These are phyloP conservation scores for Lagopus muta DNA, from an alignment of 2,113 vertebrate genomes.

Conservation along the genomic window DNA sequence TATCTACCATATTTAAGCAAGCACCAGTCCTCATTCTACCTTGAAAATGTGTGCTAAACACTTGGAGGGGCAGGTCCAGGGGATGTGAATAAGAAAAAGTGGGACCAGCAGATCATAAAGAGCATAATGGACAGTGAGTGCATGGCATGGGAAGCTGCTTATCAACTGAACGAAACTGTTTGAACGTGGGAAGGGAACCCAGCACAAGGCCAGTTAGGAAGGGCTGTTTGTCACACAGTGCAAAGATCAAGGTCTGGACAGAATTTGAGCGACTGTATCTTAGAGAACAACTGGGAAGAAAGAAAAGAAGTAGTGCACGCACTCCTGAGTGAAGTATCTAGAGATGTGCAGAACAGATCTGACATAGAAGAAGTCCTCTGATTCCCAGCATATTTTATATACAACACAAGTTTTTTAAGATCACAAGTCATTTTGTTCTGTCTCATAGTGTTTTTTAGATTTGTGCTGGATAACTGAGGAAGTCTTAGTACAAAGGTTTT, in stretches of 20 bases:
- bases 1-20: background rate
- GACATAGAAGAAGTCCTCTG: background rate
- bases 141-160: background rate
- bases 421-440: background rate
- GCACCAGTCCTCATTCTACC: background rate
- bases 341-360: background rate
- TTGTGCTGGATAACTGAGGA: background rate
- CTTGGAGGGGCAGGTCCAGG: background rate
- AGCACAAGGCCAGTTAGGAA: background rate
- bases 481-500: background rate
- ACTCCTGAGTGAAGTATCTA: background rate
- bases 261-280: background rate
- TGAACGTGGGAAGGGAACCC: background rate
- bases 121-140: background rate
- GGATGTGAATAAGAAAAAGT: background rate
- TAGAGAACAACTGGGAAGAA: background rate
- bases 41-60: background rate
- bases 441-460: background rate
- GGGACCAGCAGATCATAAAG: too few species aligned
- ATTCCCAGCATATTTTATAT: background rate
- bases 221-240: background rate
- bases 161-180: background rate
- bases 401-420: background rate
- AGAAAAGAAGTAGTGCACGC: background rate
- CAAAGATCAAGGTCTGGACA: background rate